phyloP scores from a whole-genome alignment of 2,113 vertebrate genomes.

The Tichodroma muraria region DNA sequence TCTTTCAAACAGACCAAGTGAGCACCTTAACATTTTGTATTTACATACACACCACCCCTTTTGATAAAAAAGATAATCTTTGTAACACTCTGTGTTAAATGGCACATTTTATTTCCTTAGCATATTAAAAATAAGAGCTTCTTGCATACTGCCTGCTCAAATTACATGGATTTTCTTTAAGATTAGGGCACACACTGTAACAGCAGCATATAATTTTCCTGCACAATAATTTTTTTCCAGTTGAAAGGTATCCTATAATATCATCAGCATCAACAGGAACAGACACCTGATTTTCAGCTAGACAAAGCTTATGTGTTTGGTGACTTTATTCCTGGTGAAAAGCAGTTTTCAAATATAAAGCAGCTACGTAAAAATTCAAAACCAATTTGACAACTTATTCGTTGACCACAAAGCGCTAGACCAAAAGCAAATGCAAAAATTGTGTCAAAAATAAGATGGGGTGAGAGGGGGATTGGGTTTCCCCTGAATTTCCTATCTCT shows the following conservation, averaged over 20 bases:
- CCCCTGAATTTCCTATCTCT: neutral
- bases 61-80: conserved; percentile 1
- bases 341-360: conserved; percentile 19
- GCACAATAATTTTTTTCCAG: conserved; percentile 64
- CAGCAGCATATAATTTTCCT: conserved; percentile 66
- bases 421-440: conserved; percentile 24
- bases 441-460: neutral
- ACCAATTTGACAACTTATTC: conserved; percentile 17
- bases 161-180: conserved; percentile 62
- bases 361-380: neutral
- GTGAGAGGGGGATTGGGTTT: neutral
- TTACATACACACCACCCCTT: neutral
- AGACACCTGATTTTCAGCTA: conserved; percentile 61
- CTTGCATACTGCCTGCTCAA: conserved; percentile 31
- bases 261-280: conserved; percentile 55
- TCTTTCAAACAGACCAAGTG: neutral
- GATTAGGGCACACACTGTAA: conserved; percentile 58
- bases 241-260: conserved; percentile 65
- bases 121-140: conserved; percentile 26
- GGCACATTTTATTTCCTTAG: conserved; percentile 29
- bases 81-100: conserved; percentile 11
- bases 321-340: conserved; percentile 37
- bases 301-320: conserved; percentile 22
- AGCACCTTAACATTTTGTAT: neutral
- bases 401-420: neutral